These are phyloP conservation scores for Thamnophis sirtalis DNA, from an alignment of 2,113 vertebrate genomes.

Conservation along the genomic window DNA sequence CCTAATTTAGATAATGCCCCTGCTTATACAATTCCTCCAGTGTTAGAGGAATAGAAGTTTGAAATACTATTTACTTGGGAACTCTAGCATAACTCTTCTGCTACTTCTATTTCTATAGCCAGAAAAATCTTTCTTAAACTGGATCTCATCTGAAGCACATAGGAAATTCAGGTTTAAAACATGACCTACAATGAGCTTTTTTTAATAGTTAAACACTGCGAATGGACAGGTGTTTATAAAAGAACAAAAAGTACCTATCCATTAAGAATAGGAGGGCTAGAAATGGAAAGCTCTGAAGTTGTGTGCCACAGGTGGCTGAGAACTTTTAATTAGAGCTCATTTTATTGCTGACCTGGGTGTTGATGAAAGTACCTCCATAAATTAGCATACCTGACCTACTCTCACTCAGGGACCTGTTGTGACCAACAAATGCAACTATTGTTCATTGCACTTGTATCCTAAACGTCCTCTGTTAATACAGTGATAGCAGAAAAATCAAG, in stretches of 20 bases:
- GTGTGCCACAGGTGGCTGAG: not conserved
- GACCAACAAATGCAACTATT: not conserved
- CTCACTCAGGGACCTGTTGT: not conserved
- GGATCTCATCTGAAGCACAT: not conserved
- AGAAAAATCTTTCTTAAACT: not conserved
- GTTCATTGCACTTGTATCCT: not conserved
- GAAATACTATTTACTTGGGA: not conserved
- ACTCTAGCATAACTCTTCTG: not conserved
- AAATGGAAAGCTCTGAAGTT: not conserved
- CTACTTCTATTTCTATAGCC: not conserved
- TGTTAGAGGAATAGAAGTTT: not conserved
- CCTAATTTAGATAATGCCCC: not conserved
- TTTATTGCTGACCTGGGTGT: not conserved
- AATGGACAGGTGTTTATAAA: not conserved
- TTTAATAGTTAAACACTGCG: not conserved
- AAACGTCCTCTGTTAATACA: not conserved
- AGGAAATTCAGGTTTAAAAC: not conserved
- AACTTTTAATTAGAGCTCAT: not conserved
- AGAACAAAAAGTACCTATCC: not conserved
- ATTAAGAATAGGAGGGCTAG: not conserved
- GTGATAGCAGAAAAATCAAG: not conserved
- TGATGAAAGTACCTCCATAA: not conserved
- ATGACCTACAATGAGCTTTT: not conserved
- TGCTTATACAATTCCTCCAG: not conserved
- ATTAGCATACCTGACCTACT: not conserved